These are phyloP conservation scores for Fragum whitleyi DNA, from an alignment of 2,888 invertebrate genomes.

Conservation along the genomic window DNA sequence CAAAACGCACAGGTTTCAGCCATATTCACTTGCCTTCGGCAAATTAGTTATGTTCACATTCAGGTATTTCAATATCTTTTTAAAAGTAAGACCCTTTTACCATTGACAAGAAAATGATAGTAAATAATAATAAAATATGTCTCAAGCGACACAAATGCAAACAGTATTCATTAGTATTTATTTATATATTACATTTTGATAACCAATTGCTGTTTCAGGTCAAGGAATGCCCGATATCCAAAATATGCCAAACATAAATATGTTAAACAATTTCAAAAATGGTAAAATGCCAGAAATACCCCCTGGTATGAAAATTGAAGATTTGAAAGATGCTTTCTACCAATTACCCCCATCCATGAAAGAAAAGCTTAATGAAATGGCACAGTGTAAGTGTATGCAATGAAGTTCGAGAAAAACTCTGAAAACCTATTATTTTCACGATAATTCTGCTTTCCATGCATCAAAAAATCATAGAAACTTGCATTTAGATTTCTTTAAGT, in stretches of 20 bases:
- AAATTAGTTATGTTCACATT: neutral
- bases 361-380: conserved; percentile 63
- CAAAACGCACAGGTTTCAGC: neutral
- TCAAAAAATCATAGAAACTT: no score
- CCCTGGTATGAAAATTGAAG: conserved; percentile 63
- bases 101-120: no score
- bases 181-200: no score
- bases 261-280: conserved; percentile 49
- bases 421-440: neutral
- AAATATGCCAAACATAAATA: conserved; percentile 61
- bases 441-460: no score
- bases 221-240: neutral
- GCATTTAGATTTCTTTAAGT: no score
- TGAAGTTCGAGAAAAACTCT: neutral
- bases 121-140: no score
- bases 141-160: no score
- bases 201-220: conserved; percentile 3
- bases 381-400: conserved; percentile 52
- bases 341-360: conserved; percentile 64
- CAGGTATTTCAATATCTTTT: neutral
- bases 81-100: no score
- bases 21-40: neutral
- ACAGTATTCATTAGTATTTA: no score
- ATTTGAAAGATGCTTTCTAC: conserved; percentile 65
- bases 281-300: conserved; percentile 62